phyloP scores from a whole-genome alignment of 1,140 invertebrate species.

The Propsilocerus akamusi region DNA sequence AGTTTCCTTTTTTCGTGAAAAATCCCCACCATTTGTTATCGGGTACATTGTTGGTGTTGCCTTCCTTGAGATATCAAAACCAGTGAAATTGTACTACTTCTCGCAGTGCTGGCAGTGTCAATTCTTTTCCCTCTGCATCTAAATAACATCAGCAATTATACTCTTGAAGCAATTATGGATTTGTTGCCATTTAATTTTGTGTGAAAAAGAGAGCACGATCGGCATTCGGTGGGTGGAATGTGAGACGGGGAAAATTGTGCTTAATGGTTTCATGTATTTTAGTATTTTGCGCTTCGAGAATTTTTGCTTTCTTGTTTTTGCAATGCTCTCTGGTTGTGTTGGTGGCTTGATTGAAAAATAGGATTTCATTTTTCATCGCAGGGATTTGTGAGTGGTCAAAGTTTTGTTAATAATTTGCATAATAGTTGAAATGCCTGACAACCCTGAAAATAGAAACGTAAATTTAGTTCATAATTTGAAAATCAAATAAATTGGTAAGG shows the following conservation, averaged over 20 bases:
- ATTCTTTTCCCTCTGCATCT: too few relatives aligned
- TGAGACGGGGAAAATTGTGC: not conserved
- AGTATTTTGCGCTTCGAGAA: not conserved
- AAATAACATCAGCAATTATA: conserved; percentile 3
- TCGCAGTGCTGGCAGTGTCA: too few relatives aligned
- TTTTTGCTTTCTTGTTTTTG: not conserved
- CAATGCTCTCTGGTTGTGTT: not conserved
- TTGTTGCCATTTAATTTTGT: conserved; percentile 2
- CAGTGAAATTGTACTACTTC: too few relatives aligned
- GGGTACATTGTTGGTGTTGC: too few relatives aligned
- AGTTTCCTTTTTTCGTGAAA: not conserved
- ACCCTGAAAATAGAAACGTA: not conserved
- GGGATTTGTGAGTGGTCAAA: not conserved
- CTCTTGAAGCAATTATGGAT: conserved; percentile 1
- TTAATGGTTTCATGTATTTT: conserved; percentile 4
- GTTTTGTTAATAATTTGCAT: too few relatives aligned
- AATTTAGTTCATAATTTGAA: not conserved
- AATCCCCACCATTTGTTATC: conserved; percentile 1
- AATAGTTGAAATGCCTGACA: too few relatives aligned
- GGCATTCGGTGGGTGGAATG: not conserved
- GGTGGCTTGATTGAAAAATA: not conserved
- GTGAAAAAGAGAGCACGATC: not conserved
- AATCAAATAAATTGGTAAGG: not conserved
- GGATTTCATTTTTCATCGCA: not conserved
- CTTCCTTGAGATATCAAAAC: too few relatives aligned